Conservation (phyloP, 2,888 invertebrate species). For the Agrochola litura region DNA sequence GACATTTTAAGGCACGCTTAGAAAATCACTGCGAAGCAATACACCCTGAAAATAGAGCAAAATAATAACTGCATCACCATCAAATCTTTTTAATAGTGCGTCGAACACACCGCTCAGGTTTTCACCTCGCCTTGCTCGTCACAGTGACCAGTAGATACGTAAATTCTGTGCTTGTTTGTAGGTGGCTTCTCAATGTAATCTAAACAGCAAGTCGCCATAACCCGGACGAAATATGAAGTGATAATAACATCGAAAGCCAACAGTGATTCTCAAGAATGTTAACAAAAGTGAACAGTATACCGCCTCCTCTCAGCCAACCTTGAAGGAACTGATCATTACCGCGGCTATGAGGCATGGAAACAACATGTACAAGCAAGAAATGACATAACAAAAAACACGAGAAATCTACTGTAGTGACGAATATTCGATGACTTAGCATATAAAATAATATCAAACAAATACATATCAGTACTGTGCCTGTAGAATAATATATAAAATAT, state of each 20-base stretch:
- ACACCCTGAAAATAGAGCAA: conserved; percentile 75
- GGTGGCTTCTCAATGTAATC: conserved; percentile 71
- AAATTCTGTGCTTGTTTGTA: conserved; percentile 68
- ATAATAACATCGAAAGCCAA: conserved; percentile 63
- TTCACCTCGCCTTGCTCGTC: conserved; percentile 34
- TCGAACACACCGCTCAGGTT: conserved; percentile 45
- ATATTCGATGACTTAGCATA: conserved; percentile 75
- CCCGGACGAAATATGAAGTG: conserved; percentile 74
- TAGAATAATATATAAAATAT: conserved; percentile 79
- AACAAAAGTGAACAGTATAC: conserved; percentile 63
- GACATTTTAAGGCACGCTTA: conserved; percentile 82
- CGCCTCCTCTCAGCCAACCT: conserved; percentile 51
- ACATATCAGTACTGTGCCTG: conserved; percentile 89
- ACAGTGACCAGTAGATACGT: conserved; percentile 43
- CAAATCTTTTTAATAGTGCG: conserved; percentile 50
- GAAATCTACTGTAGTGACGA: conserved; percentile 59
- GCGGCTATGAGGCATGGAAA: conserved; percentile 56
- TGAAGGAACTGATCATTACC: conserved; percentile 56
- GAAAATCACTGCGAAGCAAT: conserved; percentile 80
- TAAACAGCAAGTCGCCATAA: conserved; percentile 79
- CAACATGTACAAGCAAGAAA: conserved; percentile 50
- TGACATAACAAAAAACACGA: conserved; percentile 68
- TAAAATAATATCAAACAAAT: conserved; percentile 80
- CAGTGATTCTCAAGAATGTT: conserved; percentile 70
- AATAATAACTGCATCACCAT: conserved; percentile 65